Base-by-base conservation (phyloP, 2,113 vertebrate genomes). In the Petroica traversi region DNA sequence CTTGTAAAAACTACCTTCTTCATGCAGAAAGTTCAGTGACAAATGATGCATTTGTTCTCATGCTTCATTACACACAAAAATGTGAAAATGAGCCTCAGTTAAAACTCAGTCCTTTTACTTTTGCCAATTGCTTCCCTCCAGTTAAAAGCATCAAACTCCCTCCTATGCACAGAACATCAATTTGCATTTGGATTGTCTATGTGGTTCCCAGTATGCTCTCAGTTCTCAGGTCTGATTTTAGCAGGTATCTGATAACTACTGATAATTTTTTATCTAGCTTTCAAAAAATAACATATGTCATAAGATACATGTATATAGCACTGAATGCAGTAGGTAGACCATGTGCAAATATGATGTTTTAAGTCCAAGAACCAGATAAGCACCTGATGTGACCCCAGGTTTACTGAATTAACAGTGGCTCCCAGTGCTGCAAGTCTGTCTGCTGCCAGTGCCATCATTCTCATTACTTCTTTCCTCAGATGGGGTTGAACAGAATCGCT, bases 401-500 rank as follows among this genome's bases (percentile, higher is more conserved):
- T 98, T 84, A 98, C 92, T 62, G 97, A 62, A 20, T 97, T 95
- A 38, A 99, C 98, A 2, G 48, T 69, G n/a, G 98, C 98, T 88
- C 98, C 98, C 95, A 99, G 97, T 8, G 23, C 34, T 86, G 41
- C 84, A 55, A 99, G 98, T 82, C 94, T 98, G 88, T 98, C 96
- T 15, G 97, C 98, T 12, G 97, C 97, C 92, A 98, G 15, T 0
- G 96, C 88, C 98, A 98, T 98, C 99, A 99, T 99, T 29, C 43
- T 62, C 49, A 97, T 97, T 8, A 99, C 84, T 66, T 99, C 97
- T 24, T 82, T 49, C 79, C 99, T 97, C 85, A 98, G 98, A 3
- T 64, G 19, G 3, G 98, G 96, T 33, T 99, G 99, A 48, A 98
- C 93, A 41, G 99, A 99, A 88, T 99, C 98, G 0, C 99, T 99